Evolutionary conservation across 1,140 invertebrate genomes (phyloP), one percentile per base, ranked within the genome.

Genomic region (Melitaea cinxia): DNA sequence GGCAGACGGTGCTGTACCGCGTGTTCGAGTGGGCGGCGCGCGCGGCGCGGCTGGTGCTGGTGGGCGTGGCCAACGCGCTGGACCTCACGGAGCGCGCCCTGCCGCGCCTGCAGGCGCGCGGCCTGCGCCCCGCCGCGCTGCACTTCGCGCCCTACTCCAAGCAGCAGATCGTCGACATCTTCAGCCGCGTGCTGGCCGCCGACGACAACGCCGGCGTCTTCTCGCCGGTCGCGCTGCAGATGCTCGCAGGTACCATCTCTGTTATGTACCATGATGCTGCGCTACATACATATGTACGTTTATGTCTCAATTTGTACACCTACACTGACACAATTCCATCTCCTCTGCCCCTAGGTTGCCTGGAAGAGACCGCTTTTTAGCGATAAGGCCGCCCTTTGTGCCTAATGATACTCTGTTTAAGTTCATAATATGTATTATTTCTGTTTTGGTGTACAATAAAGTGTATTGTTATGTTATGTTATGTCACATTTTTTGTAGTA

Each of bases 31-130:
- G 97, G 97, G 96, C 98, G 0, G 92, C 95, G 0, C 82, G 95
- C 39, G 72, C 86, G 0, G 89, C 50, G 26, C 95, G 95, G 0
- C 78, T 99, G 0, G 93, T 99, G 62, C 91, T 99, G 1, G 93
- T 99, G 47, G 98, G 98, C 24, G 96, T 99, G 74, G 97, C 98
- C 12, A 99, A 99, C 92, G 95, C 98, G n/a, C 92, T 99, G 55
- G 98, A 99, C 92, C 92, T 99, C 28, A 99, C 97, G 0, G 96
- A 98, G 83, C 93, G 98, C n/a, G 93, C 96, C 50, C 91, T 99
- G 47, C 97, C 98, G 23, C 92, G 97, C 61, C 92, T 99, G 1
- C 96, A 98, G 80, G 93, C 95, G 9, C 93, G 93, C 28, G 93
- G 94, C 73, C 80, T 96, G 0, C 94, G 94, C 70, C 95, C 96